Conservation (phyloP, 1,140 invertebrate genomes). For the Acromyrmex heyeri region DNA sequence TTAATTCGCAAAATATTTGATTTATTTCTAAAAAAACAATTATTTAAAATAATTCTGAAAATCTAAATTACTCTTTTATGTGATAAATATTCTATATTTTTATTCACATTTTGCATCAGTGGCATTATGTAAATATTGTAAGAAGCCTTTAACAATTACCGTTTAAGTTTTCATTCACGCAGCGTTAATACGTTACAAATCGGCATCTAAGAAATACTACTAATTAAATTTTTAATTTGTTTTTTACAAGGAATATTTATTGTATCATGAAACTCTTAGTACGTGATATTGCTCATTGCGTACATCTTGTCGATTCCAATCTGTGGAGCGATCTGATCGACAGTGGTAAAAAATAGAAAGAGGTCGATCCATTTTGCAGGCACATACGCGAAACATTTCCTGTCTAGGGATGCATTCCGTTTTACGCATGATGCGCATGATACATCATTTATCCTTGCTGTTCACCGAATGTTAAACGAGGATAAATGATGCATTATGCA, state of each 20-base stretch:
- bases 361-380: slow-evolving; percentile 9
- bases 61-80: not conserved
- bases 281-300: slow-evolving; percentile 21
- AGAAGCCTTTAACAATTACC: slow-evolving; percentile 71
- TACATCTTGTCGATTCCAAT: slow-evolving; percentile 15
- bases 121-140: slow-evolving; percentile 81
- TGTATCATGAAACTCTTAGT: not conserved
- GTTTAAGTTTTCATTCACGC: slow-evolving; percentile 14
- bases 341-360: slow-evolving; percentile 23
- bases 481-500: too few species aligned
- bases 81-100: not conserved
- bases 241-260: slow-evolving; percentile 31
- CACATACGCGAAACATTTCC: slow-evolving; percentile 21
- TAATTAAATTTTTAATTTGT: slow-evolving; percentile 46
- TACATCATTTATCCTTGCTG: too few species aligned
- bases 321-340: not conserved
- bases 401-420: not conserved
- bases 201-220: slow-evolving; percentile 12
- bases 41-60: not conserved
- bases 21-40: not conserved
- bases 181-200: not conserved
- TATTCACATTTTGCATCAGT: slow-evolving; percentile 53
- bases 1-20: not conserved
- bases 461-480: too few species aligned
- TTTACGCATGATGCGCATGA: too few species aligned